Base-by-base conservation (phyloP, 2,797 vertebrate species). In the Lophius americanus region DNA sequence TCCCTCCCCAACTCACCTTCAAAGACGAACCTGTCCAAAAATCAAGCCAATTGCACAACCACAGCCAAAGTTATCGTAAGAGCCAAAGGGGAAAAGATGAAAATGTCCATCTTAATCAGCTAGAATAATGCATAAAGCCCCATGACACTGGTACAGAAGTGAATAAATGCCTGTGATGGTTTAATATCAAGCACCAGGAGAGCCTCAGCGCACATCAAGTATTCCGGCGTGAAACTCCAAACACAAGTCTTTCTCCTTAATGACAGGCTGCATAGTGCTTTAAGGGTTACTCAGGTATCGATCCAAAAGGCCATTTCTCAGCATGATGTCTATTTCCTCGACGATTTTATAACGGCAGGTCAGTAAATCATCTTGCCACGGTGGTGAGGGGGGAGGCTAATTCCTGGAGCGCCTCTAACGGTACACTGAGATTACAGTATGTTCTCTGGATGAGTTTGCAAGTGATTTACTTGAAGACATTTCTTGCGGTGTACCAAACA, bases 261-360 rank as follows among this genome's bases (percentile, higher is more conserved):
- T 49, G 54, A 72, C 61, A 13, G 63, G 81, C 75, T 49, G 51
- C 75, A 48, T 55, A 46, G 61, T 51, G 53, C 77, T 78, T 59
- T 68, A 74, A 81, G 74, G 85, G 83, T 86, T 85, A 69, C 84
- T 78, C 61, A 11, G 32, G 38, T 89, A 92, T 93, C 52, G 91
- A 93, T 91, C 87, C 62, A 9, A 32, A 66, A 57, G 60, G 61
- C 74, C 79, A 69, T 85, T 90, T 87, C 79, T 81, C 79, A 62
- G 80, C 79, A 64, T 80, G 85, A 86, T 83, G 78, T 85, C 82
- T 65, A 71, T 83, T 86, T 87, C 73, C 67, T 66, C 83, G 85
- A 88, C 64, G 42, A 64, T 2, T 68, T 76, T 81, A 81, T 84
- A 86, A 88, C 77, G 88, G 81, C 79, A 71, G 69, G 68, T 85